Conservation (phyloP, 2,888 invertebrate genomes). For the Drosophila tanythrix region DNA sequence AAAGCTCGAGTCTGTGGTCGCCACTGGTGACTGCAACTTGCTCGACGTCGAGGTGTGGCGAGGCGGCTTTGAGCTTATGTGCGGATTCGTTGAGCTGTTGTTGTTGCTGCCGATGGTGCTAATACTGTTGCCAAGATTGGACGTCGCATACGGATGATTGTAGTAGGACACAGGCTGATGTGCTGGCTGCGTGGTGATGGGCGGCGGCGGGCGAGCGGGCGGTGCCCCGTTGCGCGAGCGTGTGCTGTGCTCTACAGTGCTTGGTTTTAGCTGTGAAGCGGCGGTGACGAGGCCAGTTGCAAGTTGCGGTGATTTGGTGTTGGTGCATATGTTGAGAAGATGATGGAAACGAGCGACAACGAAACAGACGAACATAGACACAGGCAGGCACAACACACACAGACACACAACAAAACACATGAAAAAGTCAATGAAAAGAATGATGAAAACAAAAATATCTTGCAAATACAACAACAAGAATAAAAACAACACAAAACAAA, state of each 20-base stretch:
- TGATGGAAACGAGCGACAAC: slow-evolving; percentile 43
- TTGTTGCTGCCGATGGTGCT: neutral
- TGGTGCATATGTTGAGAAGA: slow-evolving; percentile 52
- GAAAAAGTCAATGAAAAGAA: slow-evolving; percentile 61
- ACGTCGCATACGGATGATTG: slow-evolving; percentile 78
- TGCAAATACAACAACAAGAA: slow-evolving; percentile 21
- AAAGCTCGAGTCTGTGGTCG: slow-evolving; percentile 80
- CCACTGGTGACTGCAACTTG: slow-evolving; percentile 49
- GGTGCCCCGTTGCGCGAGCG: slow-evolving; percentile 63
- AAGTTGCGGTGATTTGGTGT: slow-evolving; percentile 51
- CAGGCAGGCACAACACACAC: slow-evolving; percentile 30
- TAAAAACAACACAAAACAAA: slow-evolving; percentile 11
- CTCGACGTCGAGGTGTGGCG: slow-evolving; percentile 61
- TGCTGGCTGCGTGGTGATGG: slow-evolving; percentile 19
- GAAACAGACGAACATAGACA: slow-evolving; percentile 31
- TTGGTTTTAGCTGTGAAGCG: slow-evolving; percentile 73
- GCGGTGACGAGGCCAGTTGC: slow-evolving; percentile 45
- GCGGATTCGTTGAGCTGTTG: slow-evolving; percentile 44
- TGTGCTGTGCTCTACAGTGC: slow-evolving; percentile 63
- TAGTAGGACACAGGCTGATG: slow-evolving; percentile 71
- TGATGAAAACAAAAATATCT: slow-evolving; percentile 52
- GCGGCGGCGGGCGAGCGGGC: slow-evolving; percentile 70
- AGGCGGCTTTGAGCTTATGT: slow-evolving; percentile 62
- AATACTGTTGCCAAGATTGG: slow-evolving; percentile 7
- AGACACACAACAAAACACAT: slow-evolving; percentile 40